Evolutionary conservation across 92 coral and sea anemone genomes (phyloP).

Genomic region (Parazoanthus swiftii): DNA sequence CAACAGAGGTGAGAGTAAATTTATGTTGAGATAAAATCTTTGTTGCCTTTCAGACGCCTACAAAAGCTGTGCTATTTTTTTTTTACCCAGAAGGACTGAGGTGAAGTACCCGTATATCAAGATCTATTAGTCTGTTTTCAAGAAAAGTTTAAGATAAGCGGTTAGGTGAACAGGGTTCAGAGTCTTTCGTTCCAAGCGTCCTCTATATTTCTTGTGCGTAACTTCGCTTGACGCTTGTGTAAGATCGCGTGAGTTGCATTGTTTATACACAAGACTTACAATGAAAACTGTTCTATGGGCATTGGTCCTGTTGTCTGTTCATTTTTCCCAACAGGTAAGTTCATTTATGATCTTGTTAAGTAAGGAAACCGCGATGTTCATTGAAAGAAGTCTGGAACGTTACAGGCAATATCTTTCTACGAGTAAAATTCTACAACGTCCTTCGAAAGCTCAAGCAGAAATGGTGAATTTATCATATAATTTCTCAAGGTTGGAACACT

Average conservation of each 20-base stretch:
- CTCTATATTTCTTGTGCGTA: background rate
- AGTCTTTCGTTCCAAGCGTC: too few relatives aligned
- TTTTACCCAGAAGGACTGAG: too few relatives aligned
- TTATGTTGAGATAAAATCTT: background rate
- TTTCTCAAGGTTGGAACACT: background rate
- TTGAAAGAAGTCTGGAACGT: background rate
- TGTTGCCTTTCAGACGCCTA: background rate
- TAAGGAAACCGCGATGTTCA: background rate
- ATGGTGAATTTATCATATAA: background rate
- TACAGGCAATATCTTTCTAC: background rate
- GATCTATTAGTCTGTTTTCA: too few relatives aligned
- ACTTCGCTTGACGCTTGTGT: background rate
- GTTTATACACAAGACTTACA: background rate
- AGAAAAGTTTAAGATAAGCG: too few relatives aligned
- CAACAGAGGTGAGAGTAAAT: background rate
- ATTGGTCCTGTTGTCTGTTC: background rate
- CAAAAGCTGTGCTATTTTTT: too few relatives aligned
- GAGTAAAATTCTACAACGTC: background rate
- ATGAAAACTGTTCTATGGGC: background rate
- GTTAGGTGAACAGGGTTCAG: too few relatives aligned
- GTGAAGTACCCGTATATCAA: too few relatives aligned
- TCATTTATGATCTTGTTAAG: background rate
- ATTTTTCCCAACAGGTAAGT: background rate
- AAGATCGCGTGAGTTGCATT: background rate
- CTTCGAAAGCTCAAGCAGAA: background rate